Percentiles rank a stretch among this genome's conserved stretches.
Conservation (phyloP, 1,140 invertebrate species). For the Palaemon carinicauda region DNA sequence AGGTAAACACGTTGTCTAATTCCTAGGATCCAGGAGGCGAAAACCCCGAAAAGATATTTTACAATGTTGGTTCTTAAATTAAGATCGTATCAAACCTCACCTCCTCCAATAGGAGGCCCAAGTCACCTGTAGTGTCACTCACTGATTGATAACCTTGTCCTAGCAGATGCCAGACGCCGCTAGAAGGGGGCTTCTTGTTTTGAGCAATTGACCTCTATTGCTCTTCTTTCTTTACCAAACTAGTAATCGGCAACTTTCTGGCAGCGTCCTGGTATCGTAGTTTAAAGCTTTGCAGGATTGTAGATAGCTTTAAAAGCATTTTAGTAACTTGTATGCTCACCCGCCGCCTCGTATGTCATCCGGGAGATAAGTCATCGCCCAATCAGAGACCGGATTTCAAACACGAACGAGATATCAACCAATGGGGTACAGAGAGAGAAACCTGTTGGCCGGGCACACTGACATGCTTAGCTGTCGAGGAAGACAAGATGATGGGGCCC, state of each 20-base stretch:
- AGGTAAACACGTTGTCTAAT: too few relatives aligned
- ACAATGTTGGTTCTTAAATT: not conserved
- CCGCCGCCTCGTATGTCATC: constrained; percentile 3
- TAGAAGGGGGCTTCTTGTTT: not conserved
- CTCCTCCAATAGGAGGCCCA: not conserved
- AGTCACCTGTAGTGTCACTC: constrained; percentile 32
- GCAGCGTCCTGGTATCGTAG: not conserved
- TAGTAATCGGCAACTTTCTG: not conserved
- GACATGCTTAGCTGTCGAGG: constrained; percentile 14
- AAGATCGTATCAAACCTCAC: not conserved
- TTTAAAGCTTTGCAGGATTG: not conserved
- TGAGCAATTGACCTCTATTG: not conserved
- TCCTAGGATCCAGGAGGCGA: too few relatives aligned
- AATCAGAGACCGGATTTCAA: not conserved
- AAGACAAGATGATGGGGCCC: not conserved
- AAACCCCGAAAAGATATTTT: too few relatives aligned
- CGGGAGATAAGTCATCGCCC: constrained; percentile 22
- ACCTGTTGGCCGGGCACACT: not conserved
- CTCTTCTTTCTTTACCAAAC: not conserved
- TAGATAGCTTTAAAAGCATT: not conserved
- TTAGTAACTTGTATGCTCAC: not conserved
- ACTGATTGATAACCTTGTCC: constrained; percentile 40
- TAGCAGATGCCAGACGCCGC: not conserved
- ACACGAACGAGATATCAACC: not conserved
- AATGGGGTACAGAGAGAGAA: not conserved